Conservation (phyloP, 1,140 invertebrate species). For the Drosophila pseudoananassae region DNA sequence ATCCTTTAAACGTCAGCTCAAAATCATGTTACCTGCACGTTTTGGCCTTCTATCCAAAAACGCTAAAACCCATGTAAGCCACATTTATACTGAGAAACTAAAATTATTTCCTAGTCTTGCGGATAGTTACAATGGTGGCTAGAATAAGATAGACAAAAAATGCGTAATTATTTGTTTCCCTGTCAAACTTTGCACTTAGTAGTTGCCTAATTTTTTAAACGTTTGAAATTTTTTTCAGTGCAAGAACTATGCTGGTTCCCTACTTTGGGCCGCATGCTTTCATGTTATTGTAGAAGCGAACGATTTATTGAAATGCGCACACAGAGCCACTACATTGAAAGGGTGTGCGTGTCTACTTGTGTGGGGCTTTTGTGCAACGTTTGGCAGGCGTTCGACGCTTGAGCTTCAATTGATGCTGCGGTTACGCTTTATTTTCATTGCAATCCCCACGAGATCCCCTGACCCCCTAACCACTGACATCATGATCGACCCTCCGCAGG, state of each 20-base stretch:
- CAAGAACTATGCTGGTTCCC: slow-evolving; percentile 49
- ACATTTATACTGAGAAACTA: slow-evolving; percentile 4
- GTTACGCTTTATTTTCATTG: slow-evolving; percentile 78
- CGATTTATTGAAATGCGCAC: slow-evolving; percentile 77
- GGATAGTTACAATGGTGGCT: too few species aligned
- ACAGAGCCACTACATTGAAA: slow-evolving; percentile 66
- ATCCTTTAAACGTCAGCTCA: slow-evolving; percentile 54
- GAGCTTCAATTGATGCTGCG: slow-evolving; percentile 80
- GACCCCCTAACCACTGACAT: not conserved
- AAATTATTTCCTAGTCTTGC: too few species aligned
- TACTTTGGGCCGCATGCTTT: slow-evolving; percentile 55
- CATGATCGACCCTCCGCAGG: not conserved
- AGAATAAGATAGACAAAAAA: too few species aligned
- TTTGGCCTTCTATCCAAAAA: slow-evolving; percentile 61
- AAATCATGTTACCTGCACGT: slow-evolving; percentile 80
- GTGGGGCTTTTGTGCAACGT: slow-evolving; percentile 46
- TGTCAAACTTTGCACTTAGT: too few species aligned
- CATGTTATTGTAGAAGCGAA: slow-evolving; percentile 74
- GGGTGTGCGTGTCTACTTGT: slow-evolving; percentile 59
- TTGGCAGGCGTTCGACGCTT: slow-evolving; percentile 55
- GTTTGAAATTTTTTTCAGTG: not conserved
- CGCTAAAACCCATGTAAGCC: slow-evolving; percentile 23
- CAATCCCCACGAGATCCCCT: slow-evolving; percentile 15
- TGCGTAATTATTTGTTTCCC: too few species aligned
- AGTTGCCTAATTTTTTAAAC: not conserved